These are phyloP conservation scores for Melinaea marsaeus DNA, from an alignment of 2,888 invertebrate species.

Conservation along the genomic window DNA sequence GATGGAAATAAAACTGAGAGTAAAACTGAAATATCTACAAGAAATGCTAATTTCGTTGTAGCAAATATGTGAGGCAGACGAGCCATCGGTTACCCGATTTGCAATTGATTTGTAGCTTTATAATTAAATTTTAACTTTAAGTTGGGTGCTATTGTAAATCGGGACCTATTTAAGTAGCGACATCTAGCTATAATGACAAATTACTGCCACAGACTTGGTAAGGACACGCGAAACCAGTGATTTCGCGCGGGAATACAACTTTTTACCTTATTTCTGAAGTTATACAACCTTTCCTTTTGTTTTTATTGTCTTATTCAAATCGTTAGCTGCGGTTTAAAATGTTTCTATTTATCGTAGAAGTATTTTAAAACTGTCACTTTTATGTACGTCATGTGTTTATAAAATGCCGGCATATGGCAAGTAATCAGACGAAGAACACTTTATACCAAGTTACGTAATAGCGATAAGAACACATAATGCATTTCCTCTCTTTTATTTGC, in stretches of 20 bases:
- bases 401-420: background rate
- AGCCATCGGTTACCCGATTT: constrained; percentile 31
- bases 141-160: constrained; percentile 40
- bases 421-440: no score
- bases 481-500: background rate
- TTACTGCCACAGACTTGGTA: constrained; percentile 34
- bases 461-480: background rate
- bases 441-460: no score
- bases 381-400: background rate
- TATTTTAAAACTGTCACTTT: no score
- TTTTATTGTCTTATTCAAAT: background rate
- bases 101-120: constrained; percentile 12
- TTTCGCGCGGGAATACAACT: constrained; percentile 16
- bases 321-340: no score
- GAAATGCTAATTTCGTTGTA: constrained; percentile 34
- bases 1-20: constrained; percentile 40
- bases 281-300: constrained; percentile 16
- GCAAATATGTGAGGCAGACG: constrained; percentile 39
- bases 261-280: constrained; percentile 29
- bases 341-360: no score
- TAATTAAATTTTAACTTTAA: constrained; percentile 17
- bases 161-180: constrained; percentile 40
- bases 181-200: constrained; percentile 47
- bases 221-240: constrained; percentile 31
- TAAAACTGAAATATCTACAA: constrained; percentile 31